Conservation (phyloP, 2,797 vertebrate species). For the Nyctibius grandis region DNA sequence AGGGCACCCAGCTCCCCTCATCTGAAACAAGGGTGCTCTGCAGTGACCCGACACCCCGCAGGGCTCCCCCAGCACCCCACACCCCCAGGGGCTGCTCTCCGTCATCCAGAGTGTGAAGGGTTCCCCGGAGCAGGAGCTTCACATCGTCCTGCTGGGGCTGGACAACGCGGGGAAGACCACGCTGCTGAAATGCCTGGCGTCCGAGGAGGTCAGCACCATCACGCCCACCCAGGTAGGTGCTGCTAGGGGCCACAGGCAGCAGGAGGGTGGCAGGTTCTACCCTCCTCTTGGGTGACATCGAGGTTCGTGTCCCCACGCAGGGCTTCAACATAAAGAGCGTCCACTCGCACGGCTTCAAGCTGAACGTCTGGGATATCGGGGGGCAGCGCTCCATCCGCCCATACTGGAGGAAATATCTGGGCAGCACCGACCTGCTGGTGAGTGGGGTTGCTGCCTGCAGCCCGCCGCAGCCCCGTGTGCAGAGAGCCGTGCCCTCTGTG, state of each 20-base stretch:
- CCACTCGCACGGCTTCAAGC: conserved; percentile 85
- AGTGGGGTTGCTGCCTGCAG: background rate
- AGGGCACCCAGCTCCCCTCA: background rate
- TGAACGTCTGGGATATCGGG: conserved; percentile 90
- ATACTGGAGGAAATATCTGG: conserved; percentile 91
- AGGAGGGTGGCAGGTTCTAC: background rate
- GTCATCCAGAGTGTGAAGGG: conserved; percentile 87
- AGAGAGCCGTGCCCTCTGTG: background rate
- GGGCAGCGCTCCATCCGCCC: conserved; percentile 87
- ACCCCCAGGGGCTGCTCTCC: conserved; percentile 86
- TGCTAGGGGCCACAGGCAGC: rapidly evolving
- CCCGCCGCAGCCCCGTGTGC: rapidly evolving
- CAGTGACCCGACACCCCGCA: rapidly evolving
- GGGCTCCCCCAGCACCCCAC: background rate
- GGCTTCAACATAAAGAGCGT: conserved; percentile 91
- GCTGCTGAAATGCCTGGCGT: conserved; percentile 83
- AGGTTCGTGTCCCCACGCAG: conserved; percentile 26
- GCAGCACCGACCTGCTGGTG: conserved; percentile 89
- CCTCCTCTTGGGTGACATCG: rapidly evolving
- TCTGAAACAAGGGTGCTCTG: background rate
- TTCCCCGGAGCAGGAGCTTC: conserved; percentile 81
- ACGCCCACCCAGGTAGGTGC: conserved; percentile 85
- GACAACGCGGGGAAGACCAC: conserved; percentile 92
- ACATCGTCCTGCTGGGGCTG: conserved; percentile 87
- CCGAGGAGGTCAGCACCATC: conserved; percentile 87